Base-by-base conservation (phyloP, 2,888 invertebrate species). In the Selenia dentaria region DNA sequence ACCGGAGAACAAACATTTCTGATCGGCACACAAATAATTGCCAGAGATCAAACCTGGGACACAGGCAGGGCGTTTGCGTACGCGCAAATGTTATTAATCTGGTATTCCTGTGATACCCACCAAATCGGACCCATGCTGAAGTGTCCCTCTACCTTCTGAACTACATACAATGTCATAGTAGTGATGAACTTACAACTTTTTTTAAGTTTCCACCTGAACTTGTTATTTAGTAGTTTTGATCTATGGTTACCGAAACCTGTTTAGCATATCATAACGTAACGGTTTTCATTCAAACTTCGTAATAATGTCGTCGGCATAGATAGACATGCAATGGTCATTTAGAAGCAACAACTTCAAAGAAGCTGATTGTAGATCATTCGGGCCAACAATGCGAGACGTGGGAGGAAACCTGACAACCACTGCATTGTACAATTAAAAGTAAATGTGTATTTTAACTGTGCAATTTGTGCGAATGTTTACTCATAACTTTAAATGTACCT, bases 311-410 rank as follows among this genome's bases (percentile, higher is more conserved):
- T 43, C 39, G 36, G 37, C 33, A 29, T 35, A 44, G 38, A 67
- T n/a, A n/a, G n/a, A 58, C 69, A 70, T 72, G 68, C 73, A 63
- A 70, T 62, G 60, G 49, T 57, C 54, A 55, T 52, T 51, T 33
- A 34, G 22, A 18, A 32, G 41, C 41, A 34, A 33, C 46, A 27
- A 39, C 47, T 36, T 39, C 31, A 45, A 49, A 45, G 26, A 53
- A 40, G 44, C 42, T 50, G 45, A 74, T 77, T 67, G 69, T 68
- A 67, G 57, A 64, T 73, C 76, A 83, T 82, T 81, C 63, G 59
- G 79, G 76, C 61, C 74, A 72, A 47, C 61, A 55, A 67, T 67
- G 50, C 48, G 47, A 65, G 61, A 66, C 74, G 72, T 75, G 76
- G 63, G 77, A 68, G 55, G 59, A 39, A 54, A 55, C 50, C 42